Evolutionary conservation across 2,113 vertebrate genomes (phyloP).

Genomic region (Eulacestoma nigropectus): DNA sequence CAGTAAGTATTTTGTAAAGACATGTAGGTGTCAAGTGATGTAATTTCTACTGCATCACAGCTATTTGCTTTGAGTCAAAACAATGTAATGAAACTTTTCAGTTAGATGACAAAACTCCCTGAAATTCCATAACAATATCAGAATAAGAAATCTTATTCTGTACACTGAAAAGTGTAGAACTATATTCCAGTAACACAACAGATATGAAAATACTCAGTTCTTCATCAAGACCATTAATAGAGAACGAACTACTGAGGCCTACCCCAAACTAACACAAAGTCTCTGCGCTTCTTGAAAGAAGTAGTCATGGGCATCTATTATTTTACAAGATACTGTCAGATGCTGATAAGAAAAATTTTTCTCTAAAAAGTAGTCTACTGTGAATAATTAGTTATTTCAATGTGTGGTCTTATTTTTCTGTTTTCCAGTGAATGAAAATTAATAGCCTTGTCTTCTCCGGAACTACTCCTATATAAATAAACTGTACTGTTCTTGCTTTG

Average conservation of each 20-base stretch:
- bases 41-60: background rate
- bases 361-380: background rate
- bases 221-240: background rate
- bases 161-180: background rate
- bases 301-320: background rate
- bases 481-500: background rate
- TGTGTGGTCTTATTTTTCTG: background rate
- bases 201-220: background rate
- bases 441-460: background rate
- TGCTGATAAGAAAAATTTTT: background rate
- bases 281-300: background rate
- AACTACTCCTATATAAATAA: background rate
- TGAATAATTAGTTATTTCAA: background rate
- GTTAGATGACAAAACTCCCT: background rate
- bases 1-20: background rate
- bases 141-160: background rate
- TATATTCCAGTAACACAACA: background rate
- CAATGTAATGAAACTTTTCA: background rate
- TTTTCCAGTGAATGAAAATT: background rate
- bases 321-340: background rate
- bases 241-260: background rate
- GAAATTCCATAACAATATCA: background rate
- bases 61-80: background rate
- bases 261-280: background rate
- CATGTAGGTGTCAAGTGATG: background rate